Evolutionary conservation across 2,888 invertebrate species (phyloP), one percentile per base, ranked within the genome.

Genomic region (Dexiosoma caninum): DNA sequence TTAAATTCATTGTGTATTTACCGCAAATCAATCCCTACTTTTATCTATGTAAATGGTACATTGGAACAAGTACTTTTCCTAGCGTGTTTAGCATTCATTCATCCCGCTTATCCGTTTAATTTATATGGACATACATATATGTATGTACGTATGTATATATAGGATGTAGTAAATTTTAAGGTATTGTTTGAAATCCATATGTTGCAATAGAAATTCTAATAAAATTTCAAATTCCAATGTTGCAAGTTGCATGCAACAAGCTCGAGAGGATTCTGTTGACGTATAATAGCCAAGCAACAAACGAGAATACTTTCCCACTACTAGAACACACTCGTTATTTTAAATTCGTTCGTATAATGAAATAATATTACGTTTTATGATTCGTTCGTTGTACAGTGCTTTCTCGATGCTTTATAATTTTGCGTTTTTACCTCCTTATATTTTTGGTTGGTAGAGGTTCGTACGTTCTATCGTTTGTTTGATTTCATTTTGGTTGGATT

Each of bases 401-500:
- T 35, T 46, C 51, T 74, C 51, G 57, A 23, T 62, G 23, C 27
- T 59, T 46, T 40, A 51, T 32, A 46, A 66, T 74, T 27, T 35
- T 10, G 8, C 51, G 32, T 7, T 16, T 44, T 46, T 30, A 8
- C 1, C 7, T 66, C 57, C 57, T 75, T 83, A 40, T 85, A 81
- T 84, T 83, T 55, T 35, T 32, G 40, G 44, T 66, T 75, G 59
- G 46, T 42, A 35, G 14, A 64, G 55, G 76, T 70, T 76, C 71
- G 78, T 82, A 72, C 57, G 76, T 71, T 60, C 19, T 21, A 19
- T 69, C 78, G 70, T 57, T 79, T 55, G 71, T 77, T 77, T 77
- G 77, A 62, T 77, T 69, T 69, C 8, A 70, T 64, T 70, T 70
- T 70, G 70, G 62, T 70, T 71, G 77, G 70, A 57, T 77, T 70